Percentiles rank a stretch among this genome's conserved stretches.
These are phyloP conservation scores for Aphodius granarius DNA, from an alignment of 2,888 invertebrate genomes.

Conservation along the genomic window DNA sequence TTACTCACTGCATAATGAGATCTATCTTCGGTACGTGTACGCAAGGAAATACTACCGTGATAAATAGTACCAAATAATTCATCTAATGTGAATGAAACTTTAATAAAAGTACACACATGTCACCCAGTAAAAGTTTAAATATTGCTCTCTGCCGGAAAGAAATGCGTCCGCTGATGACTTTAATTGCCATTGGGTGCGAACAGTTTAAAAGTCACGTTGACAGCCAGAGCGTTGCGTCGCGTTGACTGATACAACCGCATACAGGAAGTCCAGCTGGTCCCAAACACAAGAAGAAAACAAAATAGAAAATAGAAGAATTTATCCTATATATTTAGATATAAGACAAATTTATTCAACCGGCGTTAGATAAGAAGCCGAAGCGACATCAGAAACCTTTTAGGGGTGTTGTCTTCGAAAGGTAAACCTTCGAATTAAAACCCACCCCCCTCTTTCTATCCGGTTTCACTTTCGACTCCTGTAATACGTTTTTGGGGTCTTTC, in stretches of 20 bases:
- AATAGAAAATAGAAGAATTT: not conserved
- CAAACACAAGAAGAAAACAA: no score
- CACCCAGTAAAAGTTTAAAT: not conserved
- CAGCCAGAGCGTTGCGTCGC: not conserved
- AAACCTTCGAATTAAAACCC: not conserved
- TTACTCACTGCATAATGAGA: no score
- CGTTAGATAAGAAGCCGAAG: not conserved
- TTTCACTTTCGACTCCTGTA: not conserved
- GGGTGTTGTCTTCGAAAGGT: not conserved
- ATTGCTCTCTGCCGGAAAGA: not conserved
- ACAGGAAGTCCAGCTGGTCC: not conserved
- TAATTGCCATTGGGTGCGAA: not conserved
- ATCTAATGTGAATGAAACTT: not conserved
- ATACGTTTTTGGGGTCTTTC: no score
- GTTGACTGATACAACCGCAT: not conserved
- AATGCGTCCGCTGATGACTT: not conserved
- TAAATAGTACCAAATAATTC: not conserved
- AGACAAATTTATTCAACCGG: not conserved
- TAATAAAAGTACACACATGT: not conserved
- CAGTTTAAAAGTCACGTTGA: not conserved
- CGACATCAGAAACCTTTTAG: not conserved
- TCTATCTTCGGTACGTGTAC: no score
- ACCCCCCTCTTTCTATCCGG: not conserved
- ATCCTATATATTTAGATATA: not conserved
- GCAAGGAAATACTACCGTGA: not conserved